A percentile compares a stretch with the other conserved stretches of the same genome.
Evolutionary conservation across 2,888 invertebrate species (phyloP).

Genomic region (Spialia ferax): DNA sequence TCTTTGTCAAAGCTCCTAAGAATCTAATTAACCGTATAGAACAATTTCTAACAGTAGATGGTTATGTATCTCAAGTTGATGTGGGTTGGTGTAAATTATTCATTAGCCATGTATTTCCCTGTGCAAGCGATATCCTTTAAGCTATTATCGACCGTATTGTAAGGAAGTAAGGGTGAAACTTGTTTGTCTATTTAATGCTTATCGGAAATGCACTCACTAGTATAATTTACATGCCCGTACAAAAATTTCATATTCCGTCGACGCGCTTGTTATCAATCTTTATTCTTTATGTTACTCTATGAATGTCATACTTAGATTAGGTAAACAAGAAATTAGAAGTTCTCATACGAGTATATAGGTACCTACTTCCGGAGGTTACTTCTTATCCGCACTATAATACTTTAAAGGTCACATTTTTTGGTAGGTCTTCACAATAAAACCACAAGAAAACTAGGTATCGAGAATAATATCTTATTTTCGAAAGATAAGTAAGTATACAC

Average conservation of each 20-base stretch:
- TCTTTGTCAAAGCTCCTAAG: slow-evolving; percentile 4
- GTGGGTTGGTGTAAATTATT: slow-evolving; percentile 40
- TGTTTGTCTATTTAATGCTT: slow-evolving; percentile 2
- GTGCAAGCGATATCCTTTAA: slow-evolving; percentile 41
- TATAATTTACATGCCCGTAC: slow-evolving; percentile 23
- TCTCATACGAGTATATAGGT: too few relatives aligned
- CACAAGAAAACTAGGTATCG: too few relatives aligned
- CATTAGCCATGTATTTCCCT: slow-evolving; percentile 39
- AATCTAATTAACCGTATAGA: slow-evolving; percentile 23
- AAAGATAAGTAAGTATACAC: too few relatives aligned
- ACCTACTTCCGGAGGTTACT: too few relatives aligned
- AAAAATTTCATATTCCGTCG: slow-evolving; percentile 27
- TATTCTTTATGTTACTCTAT: slow-evolving; percentile 12
- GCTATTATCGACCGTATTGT: slow-evolving; percentile 23
- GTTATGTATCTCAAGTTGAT: slow-evolving; percentile 31
- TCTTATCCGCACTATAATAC: too few relatives aligned
- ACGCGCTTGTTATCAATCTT: slow-evolving; percentile 26
- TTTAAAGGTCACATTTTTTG: too few relatives aligned
- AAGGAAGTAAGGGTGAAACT: slow-evolving; percentile 4
- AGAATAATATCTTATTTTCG: too few relatives aligned
- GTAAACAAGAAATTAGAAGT: not conserved
- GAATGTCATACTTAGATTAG: slow-evolving; percentile 7
- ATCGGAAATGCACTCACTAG: slow-evolving; percentile 28
- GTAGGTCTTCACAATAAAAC: too few relatives aligned
- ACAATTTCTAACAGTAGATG: slow-evolving; percentile 32